Conservation (phyloP, 2,888 invertebrate genomes). For the Andrena minutula region DNA sequence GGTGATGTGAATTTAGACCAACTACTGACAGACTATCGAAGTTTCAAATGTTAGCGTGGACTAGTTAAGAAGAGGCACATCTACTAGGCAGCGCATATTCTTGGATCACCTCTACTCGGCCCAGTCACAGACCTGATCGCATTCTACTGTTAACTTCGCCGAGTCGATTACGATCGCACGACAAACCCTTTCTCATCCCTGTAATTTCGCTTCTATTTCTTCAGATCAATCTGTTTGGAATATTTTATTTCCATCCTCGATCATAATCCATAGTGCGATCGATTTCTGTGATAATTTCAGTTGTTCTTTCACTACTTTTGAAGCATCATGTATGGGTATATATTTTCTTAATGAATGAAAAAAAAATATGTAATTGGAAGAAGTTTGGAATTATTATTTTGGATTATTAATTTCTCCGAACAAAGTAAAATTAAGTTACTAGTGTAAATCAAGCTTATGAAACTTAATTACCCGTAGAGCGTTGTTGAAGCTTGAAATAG, state of each 20-base stretch:
- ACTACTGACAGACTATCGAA: constrained; percentile 52
- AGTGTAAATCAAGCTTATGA: too few relatives aligned
- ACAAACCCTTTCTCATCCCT: constrained; percentile 18
- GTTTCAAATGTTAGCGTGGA: constrained; percentile 76
- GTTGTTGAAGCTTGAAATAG: too few relatives aligned
- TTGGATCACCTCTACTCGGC: constrained; percentile 75
- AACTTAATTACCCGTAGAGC: too few relatives aligned
- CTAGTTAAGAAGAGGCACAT: constrained; percentile 68
- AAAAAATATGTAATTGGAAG: not conserved
- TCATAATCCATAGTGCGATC: not conserved
- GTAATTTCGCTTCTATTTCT: not conserved
- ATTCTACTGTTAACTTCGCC: constrained; percentile 60
- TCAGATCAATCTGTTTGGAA: not conserved
- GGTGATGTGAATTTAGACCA: constrained; percentile 59
- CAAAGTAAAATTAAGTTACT: too few relatives aligned
- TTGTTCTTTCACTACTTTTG: not conserved
- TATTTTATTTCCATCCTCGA: not conserved
- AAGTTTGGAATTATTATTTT: too few relatives aligned
- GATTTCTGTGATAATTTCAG: not conserved
- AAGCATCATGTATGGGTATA: too few relatives aligned
- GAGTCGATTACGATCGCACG: constrained; percentile 33
- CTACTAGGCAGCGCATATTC: constrained; percentile 75
- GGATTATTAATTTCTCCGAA: too few relatives aligned
- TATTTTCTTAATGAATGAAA: not conserved
- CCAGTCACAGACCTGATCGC: constrained; percentile 63